A percentile compares a stretch with the other conserved stretches of the same genome.
phyloP scores from a whole-genome alignment of 2,888 invertebrate species.

The Nebria brevicollis region DNA sequence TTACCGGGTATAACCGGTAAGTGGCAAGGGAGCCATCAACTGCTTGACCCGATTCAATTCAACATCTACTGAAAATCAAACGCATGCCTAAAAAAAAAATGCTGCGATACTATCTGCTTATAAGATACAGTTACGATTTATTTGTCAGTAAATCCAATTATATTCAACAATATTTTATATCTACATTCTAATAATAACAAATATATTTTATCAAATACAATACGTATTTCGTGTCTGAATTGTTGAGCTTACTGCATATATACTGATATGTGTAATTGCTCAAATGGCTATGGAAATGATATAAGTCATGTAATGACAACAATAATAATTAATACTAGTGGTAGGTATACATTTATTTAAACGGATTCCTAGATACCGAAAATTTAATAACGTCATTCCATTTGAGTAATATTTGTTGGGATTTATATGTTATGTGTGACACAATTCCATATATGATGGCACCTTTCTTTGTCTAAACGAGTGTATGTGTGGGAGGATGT shows the following conservation, averaged over 20 bases:
- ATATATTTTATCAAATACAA: no score
- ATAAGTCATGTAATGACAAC: background rate
- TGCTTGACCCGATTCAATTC: background rate
- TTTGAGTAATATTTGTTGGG: background rate
- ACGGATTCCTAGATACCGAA: background rate
- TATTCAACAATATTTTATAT: no score
- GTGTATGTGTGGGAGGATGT: background rate
- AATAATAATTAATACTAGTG: background rate
- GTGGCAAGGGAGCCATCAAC: background rate
- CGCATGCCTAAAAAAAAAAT: no score
- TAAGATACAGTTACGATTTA: no score
- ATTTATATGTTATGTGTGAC: background rate
- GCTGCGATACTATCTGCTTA: no score
- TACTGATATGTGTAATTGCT: no score
- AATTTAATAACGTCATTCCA: background rate
- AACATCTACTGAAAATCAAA: background rate
- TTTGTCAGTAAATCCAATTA: no score
- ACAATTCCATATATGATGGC: background rate
- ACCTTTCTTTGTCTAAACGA: background rate
- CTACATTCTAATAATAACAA: no score
- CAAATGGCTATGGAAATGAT: no score
- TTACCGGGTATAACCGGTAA: background rate
- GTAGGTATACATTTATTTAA: background rate
- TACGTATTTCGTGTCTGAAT: no score
- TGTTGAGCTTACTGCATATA: no score